phyloP scores from a whole-genome alignment of 2,888 invertebrate genomes.

The Pardosa pseudoannulata region DNA sequence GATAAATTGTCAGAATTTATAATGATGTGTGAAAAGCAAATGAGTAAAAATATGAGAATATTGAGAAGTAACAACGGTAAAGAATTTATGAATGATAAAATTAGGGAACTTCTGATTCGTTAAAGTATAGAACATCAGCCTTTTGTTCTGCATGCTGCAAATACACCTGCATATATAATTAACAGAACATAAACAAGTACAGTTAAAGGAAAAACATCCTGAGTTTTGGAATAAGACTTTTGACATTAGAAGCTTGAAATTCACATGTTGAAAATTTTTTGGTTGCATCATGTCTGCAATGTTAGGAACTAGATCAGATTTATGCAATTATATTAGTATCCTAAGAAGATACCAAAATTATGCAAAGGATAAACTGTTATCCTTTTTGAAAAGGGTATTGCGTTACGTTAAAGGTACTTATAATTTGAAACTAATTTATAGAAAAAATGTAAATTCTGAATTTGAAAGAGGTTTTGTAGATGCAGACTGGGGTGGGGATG shows the following conservation, averaged over 20 bases:
- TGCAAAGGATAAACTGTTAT: background rate
- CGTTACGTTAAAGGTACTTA: slow-evolving; percentile 1
- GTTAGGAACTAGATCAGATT: slow-evolving; percentile 20
- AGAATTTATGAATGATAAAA: background rate
- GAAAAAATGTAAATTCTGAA: background rate
- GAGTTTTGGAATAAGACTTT: too few relatives aligned
- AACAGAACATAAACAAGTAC: too few relatives aligned
- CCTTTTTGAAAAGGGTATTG: background rate
- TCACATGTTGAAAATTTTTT: slow-evolving; percentile 27
- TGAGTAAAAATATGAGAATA: too few relatives aligned
- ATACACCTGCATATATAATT: background rate
- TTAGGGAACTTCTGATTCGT: background rate
- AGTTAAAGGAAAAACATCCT: background rate
- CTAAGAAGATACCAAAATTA: slow-evolving; percentile 14
- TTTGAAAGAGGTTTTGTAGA: slow-evolving; percentile 1
- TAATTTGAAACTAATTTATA: background rate
- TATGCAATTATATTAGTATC: slow-evolving; percentile 25
- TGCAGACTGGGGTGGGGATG: slow-evolving; percentile 11
- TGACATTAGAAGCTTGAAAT: background rate
- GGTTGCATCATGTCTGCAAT: slow-evolving; percentile 28
- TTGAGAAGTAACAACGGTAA: background rate
- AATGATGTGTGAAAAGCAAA: background rate
- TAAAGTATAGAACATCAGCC: background rate
- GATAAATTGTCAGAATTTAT: background rate
- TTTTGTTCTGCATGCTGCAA: background rate